Evolutionary conservation across 2,888 invertebrate species (phyloP), one percentile per base, ranked within the genome.

Genomic region (Conus canariensis): DNA sequence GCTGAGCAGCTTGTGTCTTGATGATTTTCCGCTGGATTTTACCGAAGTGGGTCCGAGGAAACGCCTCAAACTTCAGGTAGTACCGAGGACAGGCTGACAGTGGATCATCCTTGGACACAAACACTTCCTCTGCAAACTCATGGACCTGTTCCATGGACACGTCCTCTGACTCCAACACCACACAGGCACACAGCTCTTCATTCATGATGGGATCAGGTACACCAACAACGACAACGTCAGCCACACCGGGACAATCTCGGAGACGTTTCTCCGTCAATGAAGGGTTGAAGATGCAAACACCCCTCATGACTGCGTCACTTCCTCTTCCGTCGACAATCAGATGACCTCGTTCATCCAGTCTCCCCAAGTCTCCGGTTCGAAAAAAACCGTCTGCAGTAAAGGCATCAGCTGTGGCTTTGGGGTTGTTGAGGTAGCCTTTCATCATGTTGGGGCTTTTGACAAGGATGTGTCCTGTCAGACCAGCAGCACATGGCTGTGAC

Each of bases 111-210:
- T 14, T 22, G 22, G 87, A 58, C 74, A 45, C 30, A n/a, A 89
- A 59, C 58, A 83, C 22, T 56, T 77, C 60, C 60, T 85, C 82
- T 25, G 85, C 74, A 58, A 89, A 89, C 58, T 89, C 12, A 58
- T 85, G 89, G 25, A 89, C 85, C 64, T 70, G 59, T 25, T 89
- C 59, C 30, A 89, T 56, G 77, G 80, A 86, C 30, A 82, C 82
- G 30, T 89, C 25, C 60, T 70, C 70, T 5, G 90, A 64, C 56
- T 25, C 59, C 70, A 80, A 59, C 2, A 90, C 25, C 25, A 87
- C 64, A 45, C 90, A 90, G 67, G 89, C 90, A 64, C 88, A 90
- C 9, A 90, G 80, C 82, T 90, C 90, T 56, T 89, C 82, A 30
- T 80, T 3, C 56, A 90, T n/a, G 19, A 12, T 7, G 16, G 86